Percentiles rank a stretch among this genome's conserved stretches.
phyloP scores from a whole-genome alignment of 2,797 vertebrate species.

The Sarcophilus harrisii region DNA sequence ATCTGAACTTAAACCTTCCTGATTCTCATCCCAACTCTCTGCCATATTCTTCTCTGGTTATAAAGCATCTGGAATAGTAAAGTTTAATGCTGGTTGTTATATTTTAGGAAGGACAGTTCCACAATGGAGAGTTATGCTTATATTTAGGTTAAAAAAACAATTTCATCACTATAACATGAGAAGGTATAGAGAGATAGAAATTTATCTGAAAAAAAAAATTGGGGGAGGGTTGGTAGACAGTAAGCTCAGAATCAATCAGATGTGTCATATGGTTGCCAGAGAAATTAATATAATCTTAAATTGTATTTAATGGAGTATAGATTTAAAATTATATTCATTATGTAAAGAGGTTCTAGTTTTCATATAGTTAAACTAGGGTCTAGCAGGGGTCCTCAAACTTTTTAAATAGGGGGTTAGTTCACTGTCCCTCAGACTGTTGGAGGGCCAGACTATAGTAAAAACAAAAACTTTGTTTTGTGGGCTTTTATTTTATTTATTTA shows the following conservation, averaged over 20 bases:
- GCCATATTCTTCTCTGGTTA: neutral
- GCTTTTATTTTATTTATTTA: too few relatives aligned
- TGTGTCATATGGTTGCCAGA: neutral
- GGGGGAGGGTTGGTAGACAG: neutral
- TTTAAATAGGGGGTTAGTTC: too few relatives aligned
- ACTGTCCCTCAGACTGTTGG: too few relatives aligned
- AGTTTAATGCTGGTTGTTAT: neutral
- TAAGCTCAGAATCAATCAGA: neutral
- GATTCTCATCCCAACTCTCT: neutral
- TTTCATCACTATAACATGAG: neutral
- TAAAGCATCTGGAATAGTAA: neutral
- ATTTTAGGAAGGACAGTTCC: neutral
- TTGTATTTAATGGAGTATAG: neutral
- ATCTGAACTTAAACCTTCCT: neutral
- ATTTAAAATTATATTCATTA: neutral
- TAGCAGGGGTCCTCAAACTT: too few relatives aligned
- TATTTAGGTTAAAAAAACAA: neutral
- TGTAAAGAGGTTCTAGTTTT: neutral
- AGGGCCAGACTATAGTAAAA: too few relatives aligned
- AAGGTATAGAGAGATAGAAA: neutral
- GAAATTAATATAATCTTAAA: neutral
- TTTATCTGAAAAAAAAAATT: neutral
- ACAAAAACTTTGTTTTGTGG: too few relatives aligned
- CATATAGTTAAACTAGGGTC: neutral
- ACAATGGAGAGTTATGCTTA: neutral